These are phyloP conservation scores for Erebia ligea DNA, from an alignment of 2,888 invertebrate genomes.

Conservation along the genomic window DNA sequence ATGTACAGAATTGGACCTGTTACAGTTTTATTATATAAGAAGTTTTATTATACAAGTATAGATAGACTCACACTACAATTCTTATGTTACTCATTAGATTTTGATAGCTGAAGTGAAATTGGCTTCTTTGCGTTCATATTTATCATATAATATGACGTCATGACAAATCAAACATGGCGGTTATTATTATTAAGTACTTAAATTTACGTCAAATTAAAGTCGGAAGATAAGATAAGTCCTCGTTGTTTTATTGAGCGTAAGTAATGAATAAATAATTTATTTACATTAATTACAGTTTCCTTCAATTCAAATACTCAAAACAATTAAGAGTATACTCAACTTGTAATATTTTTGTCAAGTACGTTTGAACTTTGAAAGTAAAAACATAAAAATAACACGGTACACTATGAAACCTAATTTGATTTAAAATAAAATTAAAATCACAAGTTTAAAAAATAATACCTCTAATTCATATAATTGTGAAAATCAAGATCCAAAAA, in stretches of 20 bases:
- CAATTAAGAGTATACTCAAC: too few species aligned
- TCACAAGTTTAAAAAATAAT: too few species aligned
- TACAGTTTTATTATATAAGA: too few species aligned
- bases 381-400: too few species aligned
- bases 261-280: conserved; percentile 8
- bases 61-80: background rate
- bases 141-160: background rate
- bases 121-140: background rate
- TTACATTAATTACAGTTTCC: background rate
- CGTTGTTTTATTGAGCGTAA: conserved; percentile 3
- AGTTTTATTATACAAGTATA: too few species aligned
- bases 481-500: too few species aligned
- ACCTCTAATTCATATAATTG: too few species aligned
- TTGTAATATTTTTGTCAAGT: background rate
- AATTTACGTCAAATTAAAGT: background rate
- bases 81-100: background rate
- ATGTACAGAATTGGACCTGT: too few species aligned
- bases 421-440: too few species aligned
- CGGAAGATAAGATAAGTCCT: background rate
- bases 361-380: too few species aligned
- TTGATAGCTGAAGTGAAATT: background rate
- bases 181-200: background rate
- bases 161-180: background rate
- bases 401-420: too few species aligned
- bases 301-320: background rate